These are phyloP conservation scores for Drosophila kanekoi DNA, from an alignment of 2,888 invertebrate species.

Conservation along the genomic window DNA sequence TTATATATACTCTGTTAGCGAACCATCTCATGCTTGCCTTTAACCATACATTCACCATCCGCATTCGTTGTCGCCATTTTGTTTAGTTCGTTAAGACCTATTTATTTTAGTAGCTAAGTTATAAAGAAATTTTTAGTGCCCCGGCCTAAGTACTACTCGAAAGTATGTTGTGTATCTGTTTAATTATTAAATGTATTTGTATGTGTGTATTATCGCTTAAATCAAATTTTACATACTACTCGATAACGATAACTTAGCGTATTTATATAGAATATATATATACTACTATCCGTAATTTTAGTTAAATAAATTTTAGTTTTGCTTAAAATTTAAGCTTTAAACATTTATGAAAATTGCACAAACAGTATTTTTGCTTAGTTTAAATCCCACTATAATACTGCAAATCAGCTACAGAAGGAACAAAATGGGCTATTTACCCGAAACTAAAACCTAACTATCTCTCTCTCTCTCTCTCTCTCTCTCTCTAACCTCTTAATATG, in stretches of 20 bases:
- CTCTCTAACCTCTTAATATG: conserved; percentile 8
- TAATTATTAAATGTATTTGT: conserved; percentile 43
- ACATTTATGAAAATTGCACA: conserved; percentile 72
- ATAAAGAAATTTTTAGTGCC: conserved; percentile 26
- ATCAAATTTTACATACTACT: conserved; percentile 47
- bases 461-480: conserved; percentile 14
- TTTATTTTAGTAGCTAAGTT: conserved; percentile 71
- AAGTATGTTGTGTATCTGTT: conserved; percentile 61
- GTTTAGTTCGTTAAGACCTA: conserved; percentile 66
- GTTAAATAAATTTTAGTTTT: conserved; percentile 65
- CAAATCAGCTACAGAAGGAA: conserved; percentile 34
- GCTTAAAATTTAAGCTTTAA: conserved; percentile 74
- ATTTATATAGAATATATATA: conserved; percentile 26
- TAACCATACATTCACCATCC: conserved; percentile 18
- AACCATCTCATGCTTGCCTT: conserved; percentile 45
- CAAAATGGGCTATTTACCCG: conserved; percentile 14
- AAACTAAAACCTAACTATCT: conserved; percentile 8
- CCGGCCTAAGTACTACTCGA: conserved; percentile 53
- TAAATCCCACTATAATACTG: conserved; percentile 41
- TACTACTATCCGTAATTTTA: conserved; percentile 53
- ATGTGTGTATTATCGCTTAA: conserved; percentile 72
- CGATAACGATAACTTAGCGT: conserved; percentile 36
- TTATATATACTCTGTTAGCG: conserved; percentile 34
- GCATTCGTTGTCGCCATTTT: conserved; percentile 66
- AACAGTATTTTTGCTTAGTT: conserved; percentile 83